Conservation (phyloP, 2,888 invertebrate species). For the Tenthredo scrophulariae region DNA sequence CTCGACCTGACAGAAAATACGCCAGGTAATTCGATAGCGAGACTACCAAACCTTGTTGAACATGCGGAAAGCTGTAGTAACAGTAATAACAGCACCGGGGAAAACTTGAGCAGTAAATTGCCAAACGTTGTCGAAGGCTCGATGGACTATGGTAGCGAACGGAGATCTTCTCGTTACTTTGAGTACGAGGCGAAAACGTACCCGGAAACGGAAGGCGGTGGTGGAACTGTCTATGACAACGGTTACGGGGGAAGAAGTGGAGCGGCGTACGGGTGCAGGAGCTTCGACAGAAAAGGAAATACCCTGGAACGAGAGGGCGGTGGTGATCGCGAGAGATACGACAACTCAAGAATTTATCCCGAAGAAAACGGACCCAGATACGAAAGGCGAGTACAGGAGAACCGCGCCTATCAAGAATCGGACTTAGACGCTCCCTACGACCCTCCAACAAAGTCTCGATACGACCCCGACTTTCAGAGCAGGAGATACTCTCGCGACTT, state of each 20-base stretch:
- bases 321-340: conserved; percentile 69
- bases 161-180: conserved; percentile 76
- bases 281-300: conserved; percentile 69
- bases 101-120: conserved; percentile 77
- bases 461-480: conserved; percentile 61
- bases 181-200: conserved; percentile 68
- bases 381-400: conserved; percentile 66
- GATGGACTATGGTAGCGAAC: conserved; percentile 78
- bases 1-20: conserved; percentile 77
- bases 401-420: conserved; percentile 74
- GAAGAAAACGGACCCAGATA: conserved; percentile 71
- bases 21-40: conserved; percentile 74
- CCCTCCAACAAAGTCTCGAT: conserved; percentile 67
- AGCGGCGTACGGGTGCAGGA: conserved; percentile 56
- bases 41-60: conserved; percentile 75
- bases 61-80: conserved; percentile 73
- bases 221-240: conserved; percentile 55
- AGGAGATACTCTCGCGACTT: conserved; percentile 74
- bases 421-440: conserved; percentile 75
- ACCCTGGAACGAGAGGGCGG: conserved; percentile 51
- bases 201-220: conserved; percentile 57
- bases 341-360: conserved; percentile 71
- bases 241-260: conserved; percentile 50
- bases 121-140: conserved; percentile 78
- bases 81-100: conserved; percentile 65